Evolutionary conservation across 2,113 vertebrate species (phyloP).

Genomic region (Prunella himalayana): DNA sequence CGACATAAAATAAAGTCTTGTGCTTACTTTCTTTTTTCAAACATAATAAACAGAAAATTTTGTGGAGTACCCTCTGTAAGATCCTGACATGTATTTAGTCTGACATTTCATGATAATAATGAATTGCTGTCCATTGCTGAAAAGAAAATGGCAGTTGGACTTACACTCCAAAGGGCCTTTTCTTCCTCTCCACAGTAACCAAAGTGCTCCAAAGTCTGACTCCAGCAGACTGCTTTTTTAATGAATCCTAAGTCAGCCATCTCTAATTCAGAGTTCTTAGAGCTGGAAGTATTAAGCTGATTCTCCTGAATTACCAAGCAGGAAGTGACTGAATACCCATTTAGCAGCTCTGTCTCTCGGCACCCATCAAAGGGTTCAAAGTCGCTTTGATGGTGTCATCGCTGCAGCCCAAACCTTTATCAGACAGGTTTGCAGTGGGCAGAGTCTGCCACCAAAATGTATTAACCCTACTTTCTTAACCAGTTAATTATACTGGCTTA

Average conservation of each 20-base stretch:
- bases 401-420: neutral
- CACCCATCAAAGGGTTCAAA: conserved; percentile 33
- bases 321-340: conserved; percentile 39
- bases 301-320: conserved; percentile 38
- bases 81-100: neutral
- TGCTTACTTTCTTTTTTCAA: neutral
- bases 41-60: neutral
- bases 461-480: conserved; percentile 27
- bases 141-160: neutral
- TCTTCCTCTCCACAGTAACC: neutral
- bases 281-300: conserved; percentile 27
- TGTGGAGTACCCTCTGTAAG: neutral
- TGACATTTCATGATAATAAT: neutral
- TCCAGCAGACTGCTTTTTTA: conserved; percentile 34
- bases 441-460: neutral
- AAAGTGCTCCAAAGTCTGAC: neutral
- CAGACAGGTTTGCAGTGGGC: neutral
- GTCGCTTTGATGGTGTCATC: conserved; percentile 36
- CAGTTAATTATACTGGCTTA: conserved; percentile 10
- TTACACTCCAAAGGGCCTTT: neutral
- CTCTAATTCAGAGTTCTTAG: conserved; percentile 31
- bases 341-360: neutral
- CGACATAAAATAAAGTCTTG: neutral
- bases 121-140: neutral
- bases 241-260: conserved; percentile 32